Base-by-base conservation (phyloP, 1,140 invertebrate genomes). In the Lepeophtheirus salmonis region DNA sequence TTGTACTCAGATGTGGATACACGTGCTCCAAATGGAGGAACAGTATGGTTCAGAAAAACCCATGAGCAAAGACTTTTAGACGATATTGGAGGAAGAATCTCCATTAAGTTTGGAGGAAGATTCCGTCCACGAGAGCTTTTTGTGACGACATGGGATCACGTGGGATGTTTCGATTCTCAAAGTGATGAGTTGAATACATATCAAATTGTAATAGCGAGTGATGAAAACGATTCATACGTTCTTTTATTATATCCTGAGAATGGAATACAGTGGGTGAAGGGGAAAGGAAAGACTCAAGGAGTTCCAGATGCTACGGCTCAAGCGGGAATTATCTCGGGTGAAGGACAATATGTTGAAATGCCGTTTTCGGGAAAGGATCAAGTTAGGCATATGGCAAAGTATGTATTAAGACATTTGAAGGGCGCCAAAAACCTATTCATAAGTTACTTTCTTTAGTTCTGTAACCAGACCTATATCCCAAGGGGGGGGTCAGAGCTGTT, bases 1-100 rank as follows among this genome's bases (percentile, higher is more conserved):
- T 83, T 95, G 62, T 91, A 94, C 67, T 80, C 86, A 0, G 91
- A 96, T 69, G 79, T 95, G 1, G 89, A 96, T 67, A 87, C 82
- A 0, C 76, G 78, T n/a, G 73, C 69, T 21, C 30, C 30, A 6
- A 41, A 41, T n/a, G 72, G 75, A 2, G 90, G 89, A 13, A 73
- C 72, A 1, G 78, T 96, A 51, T 87, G 80, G 63, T 89, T 84
- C 67, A 79, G 77, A 2, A 57, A 17, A 3, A 57, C 55, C 16
- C 6, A 2, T 41, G 55, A 57, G 30, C 30, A n/a, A 41, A n/a
- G 30, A 10, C 6, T 41, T 41, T 10, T 41, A n/a, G 30, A 41
- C n/a, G n/a, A 41, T 10, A 41, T 41, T n/a, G 30, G 30, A 41
- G 30, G n/a, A n/a, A n/a, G 6, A n/a, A 41, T 41, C 30, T 41